Conservation (phyloP, 2,113 vertebrate species). For the Bombycilla garrulus region DNA sequence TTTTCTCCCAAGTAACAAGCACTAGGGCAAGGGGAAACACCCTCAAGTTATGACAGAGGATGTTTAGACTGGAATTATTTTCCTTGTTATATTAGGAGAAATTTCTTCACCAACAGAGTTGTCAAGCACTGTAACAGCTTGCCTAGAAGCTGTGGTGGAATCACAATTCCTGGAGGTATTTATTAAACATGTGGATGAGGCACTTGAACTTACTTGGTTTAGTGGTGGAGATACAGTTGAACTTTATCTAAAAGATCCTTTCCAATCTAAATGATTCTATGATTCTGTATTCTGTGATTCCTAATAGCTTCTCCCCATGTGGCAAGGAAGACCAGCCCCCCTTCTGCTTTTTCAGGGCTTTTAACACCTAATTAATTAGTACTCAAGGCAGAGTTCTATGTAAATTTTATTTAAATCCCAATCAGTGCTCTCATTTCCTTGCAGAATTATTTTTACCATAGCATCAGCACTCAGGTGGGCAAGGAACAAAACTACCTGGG, state of each 20-base stretch:
- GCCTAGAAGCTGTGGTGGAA: neutral
- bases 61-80: neutral
- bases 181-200: neutral
- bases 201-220: neutral
- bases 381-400: conserved; percentile 68
- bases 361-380: conserved; percentile 67
- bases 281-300: neutral
- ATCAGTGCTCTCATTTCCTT: conserved; percentile 68
- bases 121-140: neutral
- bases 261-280: neutral
- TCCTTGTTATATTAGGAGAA: neutral
- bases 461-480: conserved; percentile 45
- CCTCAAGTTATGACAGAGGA: neutral
- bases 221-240: neutral
- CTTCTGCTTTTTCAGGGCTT: neutral
- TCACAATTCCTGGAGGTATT: neutral
- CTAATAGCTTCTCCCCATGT: neutral
- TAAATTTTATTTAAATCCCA: conserved; percentile 76
- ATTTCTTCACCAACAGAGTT: neutral
- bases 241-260: neutral
- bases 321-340: neutral
- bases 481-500: conserved; percentile 37
- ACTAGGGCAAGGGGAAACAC: neutral
- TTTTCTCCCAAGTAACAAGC: neutral
- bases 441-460: conserved; percentile 69